These are phyloP conservation scores for Phalanger gymnotis DNA, from an alignment of 2,797 vertebrate genomes.

Conservation along the genomic window DNA sequence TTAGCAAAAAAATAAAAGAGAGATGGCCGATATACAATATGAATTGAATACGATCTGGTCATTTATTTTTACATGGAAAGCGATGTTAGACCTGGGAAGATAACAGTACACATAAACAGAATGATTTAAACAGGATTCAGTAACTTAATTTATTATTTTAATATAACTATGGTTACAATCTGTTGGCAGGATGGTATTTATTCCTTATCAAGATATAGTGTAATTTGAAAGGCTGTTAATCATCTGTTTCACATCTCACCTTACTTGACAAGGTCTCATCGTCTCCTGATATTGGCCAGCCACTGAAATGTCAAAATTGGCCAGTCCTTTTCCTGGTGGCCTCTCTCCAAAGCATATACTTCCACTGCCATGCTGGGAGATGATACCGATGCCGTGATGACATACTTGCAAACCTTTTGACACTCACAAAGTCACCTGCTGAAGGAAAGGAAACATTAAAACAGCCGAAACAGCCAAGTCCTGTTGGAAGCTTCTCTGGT, in stretches of 20 bases:
- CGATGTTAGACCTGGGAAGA: not conserved
- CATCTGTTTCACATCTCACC: not conserved
- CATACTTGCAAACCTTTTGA: not conserved
- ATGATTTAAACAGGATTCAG: not conserved
- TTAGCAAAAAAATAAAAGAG: not conserved
- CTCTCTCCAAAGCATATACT: not conserved
- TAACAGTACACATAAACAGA: not conserved
- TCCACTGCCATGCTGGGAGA: not conserved
- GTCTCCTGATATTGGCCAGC: not conserved
- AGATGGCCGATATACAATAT: not conserved
- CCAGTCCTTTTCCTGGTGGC: not conserved
- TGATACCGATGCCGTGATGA: not conserved
- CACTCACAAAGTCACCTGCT: not conserved
- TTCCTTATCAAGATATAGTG: not conserved
- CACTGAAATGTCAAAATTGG: not conserved
- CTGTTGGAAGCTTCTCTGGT: not conserved
- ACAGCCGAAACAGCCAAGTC: not conserved
- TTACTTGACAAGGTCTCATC: not conserved
- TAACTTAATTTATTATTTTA: not conserved
- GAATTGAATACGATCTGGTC: not conserved
- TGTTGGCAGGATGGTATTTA: not conserved
- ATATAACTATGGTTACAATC: not conserved
- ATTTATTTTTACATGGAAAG: not conserved
- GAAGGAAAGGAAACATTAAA: not conserved
- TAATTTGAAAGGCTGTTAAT: not conserved